Percentiles rank a stretch among this genome's conserved stretches.
These are phyloP conservation scores for Incurvaria masculella DNA, from an alignment of 2,888 invertebrate species.

Conservation along the genomic window DNA sequence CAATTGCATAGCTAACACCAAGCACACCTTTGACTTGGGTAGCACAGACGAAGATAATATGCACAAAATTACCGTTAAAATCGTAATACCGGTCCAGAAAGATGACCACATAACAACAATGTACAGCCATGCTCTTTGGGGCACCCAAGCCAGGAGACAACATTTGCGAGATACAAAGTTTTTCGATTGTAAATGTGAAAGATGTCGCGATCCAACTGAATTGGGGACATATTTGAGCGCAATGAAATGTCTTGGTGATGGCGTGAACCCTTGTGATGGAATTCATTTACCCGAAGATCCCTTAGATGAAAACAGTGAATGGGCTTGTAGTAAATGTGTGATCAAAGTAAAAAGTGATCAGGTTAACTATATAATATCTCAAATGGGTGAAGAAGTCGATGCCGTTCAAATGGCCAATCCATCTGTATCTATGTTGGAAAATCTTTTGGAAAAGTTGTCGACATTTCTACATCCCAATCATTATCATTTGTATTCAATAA, in stretches of 20 bases:
- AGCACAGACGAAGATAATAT: constrained; percentile 50
- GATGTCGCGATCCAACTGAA: constrained; percentile 81
- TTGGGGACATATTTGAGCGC: constrained; percentile 71
- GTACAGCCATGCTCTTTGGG: constrained; percentile 88
- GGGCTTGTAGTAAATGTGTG: constrained; percentile 72
- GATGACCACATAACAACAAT: constrained; percentile 77
- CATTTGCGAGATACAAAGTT: constrained; percentile 78
- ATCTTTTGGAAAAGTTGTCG: constrained; percentile 64
- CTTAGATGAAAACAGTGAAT: constrained; percentile 66
- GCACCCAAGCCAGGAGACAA: constrained; percentile 74
- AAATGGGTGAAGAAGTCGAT: constrained; percentile 77
- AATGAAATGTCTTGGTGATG: constrained; percentile 63
- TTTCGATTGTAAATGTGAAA: constrained; percentile 68
- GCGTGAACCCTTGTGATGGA: constrained; percentile 60
- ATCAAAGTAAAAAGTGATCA: constrained; percentile 62
- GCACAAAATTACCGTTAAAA: constrained; percentile 65
- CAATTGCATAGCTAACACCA: constrained; percentile 76
- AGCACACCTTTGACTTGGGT: constrained; percentile 62
- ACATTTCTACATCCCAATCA: constrained; percentile 80
- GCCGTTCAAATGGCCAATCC: constrained; percentile 59
- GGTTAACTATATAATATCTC: constrained; percentile 63
- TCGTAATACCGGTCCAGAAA: constrained; percentile 63
- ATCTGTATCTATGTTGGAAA: constrained; percentile 58
- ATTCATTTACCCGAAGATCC: constrained; percentile 70
- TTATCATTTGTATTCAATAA: constrained; percentile 77